These are phyloP conservation scores for Rhineura floridana DNA, from an alignment of 2,113 vertebrate species.

Conservation along the genomic window DNA sequence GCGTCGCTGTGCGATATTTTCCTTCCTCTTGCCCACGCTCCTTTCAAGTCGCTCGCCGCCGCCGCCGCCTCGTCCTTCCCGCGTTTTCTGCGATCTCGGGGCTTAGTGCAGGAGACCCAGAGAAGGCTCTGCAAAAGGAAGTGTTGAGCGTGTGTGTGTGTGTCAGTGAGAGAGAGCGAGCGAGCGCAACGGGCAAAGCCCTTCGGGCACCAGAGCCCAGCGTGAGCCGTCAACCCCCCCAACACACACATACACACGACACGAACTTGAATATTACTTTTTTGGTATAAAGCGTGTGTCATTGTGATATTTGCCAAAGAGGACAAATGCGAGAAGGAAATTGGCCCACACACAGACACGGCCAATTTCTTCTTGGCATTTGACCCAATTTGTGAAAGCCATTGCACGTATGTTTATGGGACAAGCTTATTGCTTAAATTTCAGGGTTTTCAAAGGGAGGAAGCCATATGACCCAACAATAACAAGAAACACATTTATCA, in stretches of 20 bases:
- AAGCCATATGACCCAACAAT: background rate
- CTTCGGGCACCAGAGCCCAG: too few relatives aligned
- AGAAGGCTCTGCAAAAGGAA: too few relatives aligned
- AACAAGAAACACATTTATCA: too few relatives aligned
- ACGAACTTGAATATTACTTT: background rate
- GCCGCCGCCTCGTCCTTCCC: background rate
- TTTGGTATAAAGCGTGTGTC: background rate
- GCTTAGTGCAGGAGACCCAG: background rate
- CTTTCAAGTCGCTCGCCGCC: background rate
- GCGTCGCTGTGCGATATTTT: conserved; percentile 50
- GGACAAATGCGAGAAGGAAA: too few relatives aligned
- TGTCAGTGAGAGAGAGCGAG: background rate
- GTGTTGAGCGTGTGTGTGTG: background rate
- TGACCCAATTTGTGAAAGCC: background rate
- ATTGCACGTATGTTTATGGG: background rate
- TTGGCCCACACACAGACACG: too few relatives aligned
- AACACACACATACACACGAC: too few relatives aligned
- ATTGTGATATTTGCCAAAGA: too few relatives aligned
- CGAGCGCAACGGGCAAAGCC: background rate
- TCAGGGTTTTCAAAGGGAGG: too few relatives aligned
- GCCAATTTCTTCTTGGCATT: too few relatives aligned
- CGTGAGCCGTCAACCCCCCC: background rate
- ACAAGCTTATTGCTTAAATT: background rate
- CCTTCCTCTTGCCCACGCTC: background rate
- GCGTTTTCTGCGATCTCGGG: background rate